A percentile compares a stretch with the other conserved stretches of the same genome.
These are phyloP conservation scores for Bombus balteatus DNA, from an alignment of 1,140 invertebrate genomes.

Conservation along the genomic window DNA sequence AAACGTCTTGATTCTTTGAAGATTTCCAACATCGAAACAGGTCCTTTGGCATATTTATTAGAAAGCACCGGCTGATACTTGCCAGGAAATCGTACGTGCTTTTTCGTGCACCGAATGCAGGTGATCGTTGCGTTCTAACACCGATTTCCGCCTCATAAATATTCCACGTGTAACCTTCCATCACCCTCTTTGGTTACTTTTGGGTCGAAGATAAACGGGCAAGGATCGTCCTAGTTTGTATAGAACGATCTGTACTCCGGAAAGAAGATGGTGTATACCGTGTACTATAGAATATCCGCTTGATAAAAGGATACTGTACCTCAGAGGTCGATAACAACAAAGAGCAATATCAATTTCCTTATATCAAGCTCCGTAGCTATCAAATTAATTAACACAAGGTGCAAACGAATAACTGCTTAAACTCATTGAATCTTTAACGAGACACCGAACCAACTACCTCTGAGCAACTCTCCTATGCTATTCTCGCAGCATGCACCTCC, in stretches of 20 bases:
- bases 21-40: conserved; percentile 19
- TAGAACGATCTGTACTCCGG: background rate
- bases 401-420: background rate
- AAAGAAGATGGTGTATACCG: background rate
- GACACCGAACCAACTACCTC: background rate
- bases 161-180: background rate
- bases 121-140: conserved; percentile 31
- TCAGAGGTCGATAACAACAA: too few relatives aligned
- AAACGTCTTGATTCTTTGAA: conserved; percentile 60
- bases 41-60: conserved; percentile 47
- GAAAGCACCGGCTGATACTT: conserved; percentile 4
- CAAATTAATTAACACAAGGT: background rate
- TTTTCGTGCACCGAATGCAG: conserved; percentile 27
- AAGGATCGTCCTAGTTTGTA: background rate
- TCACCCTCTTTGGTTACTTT: background rate
- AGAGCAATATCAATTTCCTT: background rate
- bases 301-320: background rate
- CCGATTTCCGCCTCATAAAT: conserved; percentile 35
- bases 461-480: background rate
- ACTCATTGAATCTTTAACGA: background rate
- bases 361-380: background rate
- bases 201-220: background rate
- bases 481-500: background rate
- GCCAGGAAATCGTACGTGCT: conserved; percentile 32
- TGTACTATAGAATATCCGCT: background rate